A percentile compares a stretch with the other conserved stretches of the same genome.
phyloP scores from a whole-genome alignment of 1,140 invertebrate genomes.

The Eulimnadia texana region DNA sequence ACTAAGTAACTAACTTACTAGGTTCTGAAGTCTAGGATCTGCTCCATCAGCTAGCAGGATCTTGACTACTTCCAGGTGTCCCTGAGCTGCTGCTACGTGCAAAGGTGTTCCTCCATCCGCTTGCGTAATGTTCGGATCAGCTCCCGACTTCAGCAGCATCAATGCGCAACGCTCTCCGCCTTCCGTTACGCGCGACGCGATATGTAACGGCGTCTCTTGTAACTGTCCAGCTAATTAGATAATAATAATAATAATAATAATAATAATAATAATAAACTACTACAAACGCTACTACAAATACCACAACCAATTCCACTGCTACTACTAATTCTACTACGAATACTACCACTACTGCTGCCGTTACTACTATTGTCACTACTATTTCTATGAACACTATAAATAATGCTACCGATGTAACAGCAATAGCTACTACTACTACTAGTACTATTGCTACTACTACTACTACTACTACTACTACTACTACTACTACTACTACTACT shows the following conservation, averaged over 20 bases:
- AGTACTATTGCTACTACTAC: too few species aligned
- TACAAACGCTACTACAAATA: too few species aligned
- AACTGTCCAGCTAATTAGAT: constrained; percentile 47
- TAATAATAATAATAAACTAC: not conserved
- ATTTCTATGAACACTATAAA: too few species aligned
- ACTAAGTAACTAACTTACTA: constrained; percentile 41
- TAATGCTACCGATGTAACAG: too few species aligned
- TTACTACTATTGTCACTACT: too few species aligned
- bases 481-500: too few species aligned
- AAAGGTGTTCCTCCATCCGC: constrained; percentile 83
- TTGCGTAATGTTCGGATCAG: constrained; percentile 78
- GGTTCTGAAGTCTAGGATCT: constrained; percentile 75
- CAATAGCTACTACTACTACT: too few species aligned
- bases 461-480: too few species aligned
- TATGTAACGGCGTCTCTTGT: constrained; percentile 86
- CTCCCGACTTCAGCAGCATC: constrained; percentile 94
- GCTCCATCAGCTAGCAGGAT: constrained; percentile 79
- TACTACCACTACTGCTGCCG: too few species aligned
- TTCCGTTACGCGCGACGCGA: constrained; percentile 79
- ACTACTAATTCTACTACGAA: too few species aligned
- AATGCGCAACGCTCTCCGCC: constrained; percentile 91
- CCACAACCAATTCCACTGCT: too few species aligned
- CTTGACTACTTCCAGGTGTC: constrained; percentile 68
- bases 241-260: not conserved
- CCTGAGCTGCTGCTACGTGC: constrained; percentile 58